A percentile compares a stretch with the other conserved stretches of the same genome.
Evolutionary conservation across 2,888 invertebrate species (phyloP).

Genomic region (Drosophila pegasa): DNA sequence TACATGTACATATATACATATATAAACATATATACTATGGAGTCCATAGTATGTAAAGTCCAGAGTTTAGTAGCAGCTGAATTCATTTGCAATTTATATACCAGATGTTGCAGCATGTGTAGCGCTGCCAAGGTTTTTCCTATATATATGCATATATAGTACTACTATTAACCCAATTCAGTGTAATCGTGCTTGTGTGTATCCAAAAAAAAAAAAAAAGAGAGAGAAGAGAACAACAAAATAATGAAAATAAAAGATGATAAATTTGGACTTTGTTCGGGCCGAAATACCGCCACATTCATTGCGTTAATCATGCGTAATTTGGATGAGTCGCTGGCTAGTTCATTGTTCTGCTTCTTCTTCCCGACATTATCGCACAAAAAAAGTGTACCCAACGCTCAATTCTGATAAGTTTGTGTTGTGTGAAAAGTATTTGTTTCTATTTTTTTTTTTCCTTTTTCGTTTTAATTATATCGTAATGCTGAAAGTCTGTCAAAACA

Average conservation of each 20-base stretch:
- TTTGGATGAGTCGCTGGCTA: constrained; percentile 35
- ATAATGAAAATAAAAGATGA: constrained; percentile 22
- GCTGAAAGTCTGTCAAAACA: constrained; percentile 23
- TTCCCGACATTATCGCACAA: constrained; percentile 30
- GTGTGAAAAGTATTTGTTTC: constrained; percentile 23
- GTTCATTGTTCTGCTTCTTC: constrained; percentile 4
- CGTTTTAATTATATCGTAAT: constrained; percentile 21
- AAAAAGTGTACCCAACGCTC: constrained; percentile 20
- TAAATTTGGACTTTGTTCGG: constrained; percentile 41
- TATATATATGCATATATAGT: neutral
- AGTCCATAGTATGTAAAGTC: constrained; percentile 24
- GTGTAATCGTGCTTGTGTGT: constrained; percentile 10
- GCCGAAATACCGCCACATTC: constrained; percentile 5
- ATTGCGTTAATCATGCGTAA: constrained; percentile 33
- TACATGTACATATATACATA: constrained; percentile 2
- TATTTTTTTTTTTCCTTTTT: neutral
- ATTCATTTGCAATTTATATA: constrained; percentile 14
- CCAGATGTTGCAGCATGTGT: constrained; percentile 12
- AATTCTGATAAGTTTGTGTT: constrained; percentile 35
- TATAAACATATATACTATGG: neutral
- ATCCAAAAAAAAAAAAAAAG: constrained; percentile 12
- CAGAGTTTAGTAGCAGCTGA: constrained; percentile 37
- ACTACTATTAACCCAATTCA: constrained; percentile 1
- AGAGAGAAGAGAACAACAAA: no score
- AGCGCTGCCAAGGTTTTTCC: constrained; percentile 3